Evolutionary conservation across 2,113 vertebrate species (phyloP).

Genomic region (Glareola pratincola): DNA sequence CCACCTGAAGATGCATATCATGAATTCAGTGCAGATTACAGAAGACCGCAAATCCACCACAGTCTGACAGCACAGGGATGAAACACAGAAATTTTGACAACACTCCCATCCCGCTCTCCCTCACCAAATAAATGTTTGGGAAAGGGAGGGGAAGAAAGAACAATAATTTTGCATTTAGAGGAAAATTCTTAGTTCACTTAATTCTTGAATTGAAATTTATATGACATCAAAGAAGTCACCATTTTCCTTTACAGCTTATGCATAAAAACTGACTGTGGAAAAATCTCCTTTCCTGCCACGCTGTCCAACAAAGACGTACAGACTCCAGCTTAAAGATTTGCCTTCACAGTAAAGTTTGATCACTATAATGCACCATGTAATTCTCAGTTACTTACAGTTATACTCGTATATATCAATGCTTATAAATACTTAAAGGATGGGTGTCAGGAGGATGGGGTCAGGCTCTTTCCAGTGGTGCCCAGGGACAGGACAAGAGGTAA

Average conservation of each 20-base stretch:
- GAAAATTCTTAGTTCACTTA: neutral
- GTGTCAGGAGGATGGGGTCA: too few species aligned
- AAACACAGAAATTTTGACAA: neutral
- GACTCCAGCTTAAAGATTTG: neutral
- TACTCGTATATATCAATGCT: too few species aligned
- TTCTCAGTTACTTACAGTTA: neutral
- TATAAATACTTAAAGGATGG: too few species aligned
- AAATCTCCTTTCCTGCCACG: neutral
- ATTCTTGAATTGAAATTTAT: neutral
- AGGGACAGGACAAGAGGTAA: too few species aligned
- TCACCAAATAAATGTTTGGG: neutral
- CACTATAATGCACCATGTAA: neutral
- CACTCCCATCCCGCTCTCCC: neutral
- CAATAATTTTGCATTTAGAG: neutral
- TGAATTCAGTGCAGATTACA: neutral
- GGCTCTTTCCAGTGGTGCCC: too few species aligned
- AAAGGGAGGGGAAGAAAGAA: accelerated
- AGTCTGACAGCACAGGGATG: neutral
- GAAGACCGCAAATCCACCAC: neutral
- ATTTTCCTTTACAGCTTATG: neutral
- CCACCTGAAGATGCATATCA: neutral
- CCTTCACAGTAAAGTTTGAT: neutral
- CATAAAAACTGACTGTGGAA: neutral
- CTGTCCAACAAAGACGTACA: neutral
- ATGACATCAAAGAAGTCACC: neutral